Conservation (phyloP, 1,140 invertebrate species). For the Apis cerana region DNA sequence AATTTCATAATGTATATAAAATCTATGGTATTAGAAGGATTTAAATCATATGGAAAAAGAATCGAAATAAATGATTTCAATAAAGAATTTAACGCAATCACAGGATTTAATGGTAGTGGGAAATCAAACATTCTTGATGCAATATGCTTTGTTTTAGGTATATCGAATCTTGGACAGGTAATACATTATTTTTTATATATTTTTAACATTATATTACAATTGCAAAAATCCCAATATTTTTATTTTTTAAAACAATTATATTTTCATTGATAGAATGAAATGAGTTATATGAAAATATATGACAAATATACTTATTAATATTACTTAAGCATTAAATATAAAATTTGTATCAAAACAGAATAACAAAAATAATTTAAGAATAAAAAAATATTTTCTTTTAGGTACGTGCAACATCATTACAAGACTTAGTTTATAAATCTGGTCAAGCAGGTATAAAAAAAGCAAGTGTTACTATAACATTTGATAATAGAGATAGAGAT, state of each 20-base stretch:
- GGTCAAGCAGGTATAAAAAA: constrained; percentile 98
- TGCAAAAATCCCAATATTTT: background rate
- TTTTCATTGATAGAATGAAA: background rate
- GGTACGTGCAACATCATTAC: constrained; percentile 94
- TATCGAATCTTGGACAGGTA: constrained; percentile 96
- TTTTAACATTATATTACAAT: background rate
- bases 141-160: constrained; percentile 98
- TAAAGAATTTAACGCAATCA: constrained; percentile 98
- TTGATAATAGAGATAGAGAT: constrained; percentile 94
- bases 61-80: constrained; percentile 98
- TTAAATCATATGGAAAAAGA: constrained; percentile 98
- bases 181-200: constrained; percentile 64
- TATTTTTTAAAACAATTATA: background rate
- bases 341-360: background rate
- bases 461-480: constrained; percentile 97
- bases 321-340: background rate
- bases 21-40: constrained; percentile 96
- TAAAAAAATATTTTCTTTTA: constrained; percentile 71
- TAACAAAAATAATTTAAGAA: background rate
- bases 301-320: background rate
- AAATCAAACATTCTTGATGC: constrained; percentile 99
- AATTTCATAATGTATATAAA: constrained; percentile 93
- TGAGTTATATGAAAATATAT: background rate
- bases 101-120: constrained; percentile 98
- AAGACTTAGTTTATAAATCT: constrained; percentile 98